Base-by-base conservation (phyloP, 53 echinoderm and acorn worm genomes). In the Patiria pectinifera region DNA sequence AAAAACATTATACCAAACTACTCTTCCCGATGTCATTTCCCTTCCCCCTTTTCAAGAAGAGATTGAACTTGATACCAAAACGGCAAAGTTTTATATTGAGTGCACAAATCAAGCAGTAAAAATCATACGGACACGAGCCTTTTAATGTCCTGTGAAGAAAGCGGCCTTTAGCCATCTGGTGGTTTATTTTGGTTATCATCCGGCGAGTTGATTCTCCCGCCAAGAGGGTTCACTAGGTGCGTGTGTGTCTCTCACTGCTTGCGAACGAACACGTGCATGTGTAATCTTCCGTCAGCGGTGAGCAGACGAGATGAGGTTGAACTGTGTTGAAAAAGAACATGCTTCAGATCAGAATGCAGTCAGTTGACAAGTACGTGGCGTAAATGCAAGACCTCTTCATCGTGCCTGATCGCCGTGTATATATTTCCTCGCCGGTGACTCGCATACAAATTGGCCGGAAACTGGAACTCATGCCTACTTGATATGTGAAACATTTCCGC, bases 391-490 rank as follows among this genome's bases (percentile, higher is more conserved):
- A 14, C 15, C 80, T 79, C 46, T 79, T 46, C 24, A 79, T 43
- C 47, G 16, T 7, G 80, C 45, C 80, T 35, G 74, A 46, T 46
- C 80, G 9, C 45, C 45, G 11, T 46, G 80, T 46, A 18, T 25
- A 25, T 18, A 53, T 79, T 79, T 79, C 12, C 24, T 79, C 80
- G 80, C 16, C 24, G 45, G 45, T 47, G 80, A 79, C 80, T 15
- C 80, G 79, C 80, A 79, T 79, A 47, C 80, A 47, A 46, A 47
- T 79, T 11, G 10, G 2, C 45, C 80, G 80, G 80, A 79, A 79
- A 79, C 45, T 47, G 16, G 47, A 79, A 46, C 45, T 25, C 80
- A 79, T 22, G 80, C 80, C 80, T 79, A 47, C 80, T 79, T 79
- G 80, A 15, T 79, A 79, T 79, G 80, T 47, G 45, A 46, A 46